Percentiles rank a stretch among this genome's conserved stretches.
These are phyloP conservation scores for Lepus europaeus DNA, from an alignment of 2,113 vertebrate species.

Conservation along the genomic window DNA sequence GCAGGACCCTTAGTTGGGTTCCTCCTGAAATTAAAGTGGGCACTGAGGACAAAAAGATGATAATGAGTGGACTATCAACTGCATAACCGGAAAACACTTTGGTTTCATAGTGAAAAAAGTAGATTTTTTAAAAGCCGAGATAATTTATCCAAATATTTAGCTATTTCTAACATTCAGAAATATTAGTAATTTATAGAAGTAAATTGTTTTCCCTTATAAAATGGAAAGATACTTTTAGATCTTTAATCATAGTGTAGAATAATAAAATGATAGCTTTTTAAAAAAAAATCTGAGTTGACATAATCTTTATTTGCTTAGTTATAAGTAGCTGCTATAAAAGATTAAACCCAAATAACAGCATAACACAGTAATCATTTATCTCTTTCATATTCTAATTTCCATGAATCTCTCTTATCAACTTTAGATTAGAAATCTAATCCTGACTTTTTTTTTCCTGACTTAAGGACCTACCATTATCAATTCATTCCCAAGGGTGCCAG, in stretches of 20 bases:
- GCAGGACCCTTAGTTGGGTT: fast-evolving
- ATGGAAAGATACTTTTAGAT: background rate
- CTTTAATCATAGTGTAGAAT: background rate
- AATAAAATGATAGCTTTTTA: background rate
- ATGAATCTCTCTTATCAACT: background rate
- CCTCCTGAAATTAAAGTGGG: background rate
- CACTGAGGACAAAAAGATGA: background rate
- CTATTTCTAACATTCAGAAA: background rate
- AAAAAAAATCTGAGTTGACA: background rate
- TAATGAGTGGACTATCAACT: background rate
- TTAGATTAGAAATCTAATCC: background rate
- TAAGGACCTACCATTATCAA: background rate
- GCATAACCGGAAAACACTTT: background rate
- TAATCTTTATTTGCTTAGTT: background rate
- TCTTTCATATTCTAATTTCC: background rate
- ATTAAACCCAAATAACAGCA: background rate
- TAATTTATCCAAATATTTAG: background rate
- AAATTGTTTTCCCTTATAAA: background rate
- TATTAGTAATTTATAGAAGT: background rate
- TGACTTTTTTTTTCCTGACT: background rate
- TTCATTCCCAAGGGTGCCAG: background rate
- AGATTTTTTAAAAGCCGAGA: background rate
- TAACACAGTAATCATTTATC: background rate
- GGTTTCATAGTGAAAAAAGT: background rate
- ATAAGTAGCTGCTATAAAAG: background rate